A percentile compares a stretch with the other conserved stretches of the same genome.
Evolutionary conservation across 2,113 vertebrate genomes (phyloP).

Genomic region (Sigmodon hispidus): DNA sequence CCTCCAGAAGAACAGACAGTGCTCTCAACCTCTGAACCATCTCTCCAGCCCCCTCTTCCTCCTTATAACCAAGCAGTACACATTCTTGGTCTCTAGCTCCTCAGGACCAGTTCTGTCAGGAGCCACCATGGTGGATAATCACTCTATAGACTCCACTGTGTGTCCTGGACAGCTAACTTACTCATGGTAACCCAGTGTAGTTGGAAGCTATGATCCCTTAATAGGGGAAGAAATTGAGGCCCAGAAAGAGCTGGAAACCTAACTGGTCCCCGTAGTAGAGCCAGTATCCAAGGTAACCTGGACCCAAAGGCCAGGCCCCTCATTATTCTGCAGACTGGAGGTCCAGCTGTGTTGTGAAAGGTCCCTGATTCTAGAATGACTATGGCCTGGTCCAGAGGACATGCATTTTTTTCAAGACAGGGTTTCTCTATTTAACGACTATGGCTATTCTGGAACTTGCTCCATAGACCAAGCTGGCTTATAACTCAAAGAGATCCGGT

Average conservation of each 20-base stretch:
- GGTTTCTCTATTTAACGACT: no score
- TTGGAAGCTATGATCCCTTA: neutral
- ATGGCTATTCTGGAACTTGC: no score
- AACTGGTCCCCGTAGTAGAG: neutral
- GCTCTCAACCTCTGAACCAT: no score
- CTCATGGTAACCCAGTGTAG: neutral
- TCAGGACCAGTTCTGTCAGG: neutral
- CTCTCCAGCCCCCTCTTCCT: neutral
- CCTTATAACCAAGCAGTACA: neutral
- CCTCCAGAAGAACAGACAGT: no score
- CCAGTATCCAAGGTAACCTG: neutral
- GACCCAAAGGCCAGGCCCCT: neutral
- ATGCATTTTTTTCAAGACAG: no score
- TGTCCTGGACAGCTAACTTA: neutral
- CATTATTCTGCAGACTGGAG: neutral
- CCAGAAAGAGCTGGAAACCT: neutral
- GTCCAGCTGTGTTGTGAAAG: neutral
- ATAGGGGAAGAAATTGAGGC: neutral
- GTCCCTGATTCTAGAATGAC: neutral
- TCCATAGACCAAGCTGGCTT: no score
- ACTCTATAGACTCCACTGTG: neutral
- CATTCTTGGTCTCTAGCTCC: neutral
- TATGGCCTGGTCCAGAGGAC: neutral
- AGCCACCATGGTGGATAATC: neutral
- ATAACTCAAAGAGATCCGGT: no score